These are phyloP conservation scores for Poicephalus gulielmi DNA, from an alignment of 2,113 vertebrate genomes.

Conservation along the genomic window DNA sequence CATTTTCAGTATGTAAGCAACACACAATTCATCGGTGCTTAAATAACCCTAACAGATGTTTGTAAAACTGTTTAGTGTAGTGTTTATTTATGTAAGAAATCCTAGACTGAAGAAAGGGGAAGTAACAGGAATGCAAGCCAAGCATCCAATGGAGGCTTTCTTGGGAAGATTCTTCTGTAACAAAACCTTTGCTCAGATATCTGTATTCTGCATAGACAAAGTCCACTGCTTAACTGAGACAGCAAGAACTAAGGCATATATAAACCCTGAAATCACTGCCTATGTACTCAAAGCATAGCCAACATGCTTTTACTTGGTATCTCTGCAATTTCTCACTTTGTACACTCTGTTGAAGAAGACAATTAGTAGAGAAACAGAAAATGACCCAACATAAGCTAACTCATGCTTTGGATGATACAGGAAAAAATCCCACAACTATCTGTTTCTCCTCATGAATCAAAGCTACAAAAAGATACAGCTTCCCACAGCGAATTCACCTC, in stretches of 20 bases:
- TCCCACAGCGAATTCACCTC: background rate
- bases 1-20: background rate
- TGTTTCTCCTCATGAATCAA: background rate
- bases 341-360: background rate
- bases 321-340: background rate
- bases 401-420: background rate
- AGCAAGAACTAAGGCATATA: background rate
- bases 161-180: background rate
- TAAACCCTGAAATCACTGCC: background rate
- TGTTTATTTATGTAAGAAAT: background rate
- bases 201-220: background rate
- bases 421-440: background rate
- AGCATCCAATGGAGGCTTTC: background rate
- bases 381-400: background rate
- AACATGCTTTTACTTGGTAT: background rate
- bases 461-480: fast-evolving
- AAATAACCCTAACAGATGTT: background rate
- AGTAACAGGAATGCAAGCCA: background rate
- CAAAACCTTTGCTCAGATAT: background rate
- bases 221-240: background rate
- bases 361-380: background rate
- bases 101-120: background rate
- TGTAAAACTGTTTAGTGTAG: background rate
- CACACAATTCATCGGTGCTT: background rate
- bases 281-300: background rate